Evolutionary conservation across 2,113 vertebrate genomes (phyloP).

Genomic region (Circaetus cinerascens): DNA sequence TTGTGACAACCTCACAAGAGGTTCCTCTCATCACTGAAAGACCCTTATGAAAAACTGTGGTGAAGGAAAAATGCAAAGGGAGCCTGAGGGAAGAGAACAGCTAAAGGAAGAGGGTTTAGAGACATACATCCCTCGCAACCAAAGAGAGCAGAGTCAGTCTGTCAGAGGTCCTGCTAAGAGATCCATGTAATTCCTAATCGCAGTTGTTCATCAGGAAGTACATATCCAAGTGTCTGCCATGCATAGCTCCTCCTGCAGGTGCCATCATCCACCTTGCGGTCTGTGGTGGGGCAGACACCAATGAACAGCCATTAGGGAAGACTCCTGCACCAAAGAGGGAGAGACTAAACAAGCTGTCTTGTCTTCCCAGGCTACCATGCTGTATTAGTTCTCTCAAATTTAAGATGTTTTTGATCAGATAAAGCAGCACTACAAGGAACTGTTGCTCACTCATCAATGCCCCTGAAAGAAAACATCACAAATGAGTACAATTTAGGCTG

Average conservation of each 20-base stretch:
- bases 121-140: background rate
- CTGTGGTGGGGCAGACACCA: background rate
- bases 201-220: background rate
- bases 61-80: background rate
- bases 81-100: background rate
- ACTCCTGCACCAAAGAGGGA: background rate
- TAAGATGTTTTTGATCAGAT: background rate
- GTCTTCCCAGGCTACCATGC: background rate
- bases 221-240: background rate
- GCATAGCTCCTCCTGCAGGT: background rate
- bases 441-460: background rate
- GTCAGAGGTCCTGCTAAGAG: background rate
- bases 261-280: background rate
- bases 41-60: background rate
- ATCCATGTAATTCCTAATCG: fast-evolving
- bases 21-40: background rate
- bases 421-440: background rate
- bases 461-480: background rate
- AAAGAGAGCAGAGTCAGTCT: background rate
- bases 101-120: background rate
- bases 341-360: background rate
- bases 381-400: background rate
- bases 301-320: background rate
- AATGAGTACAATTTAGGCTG: background rate
- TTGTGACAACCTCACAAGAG: background rate